These are phyloP conservation scores for Neotragus pygmaeus DNA, from an alignment of 2,113 vertebrate genomes.

Conservation along the genomic window DNA sequence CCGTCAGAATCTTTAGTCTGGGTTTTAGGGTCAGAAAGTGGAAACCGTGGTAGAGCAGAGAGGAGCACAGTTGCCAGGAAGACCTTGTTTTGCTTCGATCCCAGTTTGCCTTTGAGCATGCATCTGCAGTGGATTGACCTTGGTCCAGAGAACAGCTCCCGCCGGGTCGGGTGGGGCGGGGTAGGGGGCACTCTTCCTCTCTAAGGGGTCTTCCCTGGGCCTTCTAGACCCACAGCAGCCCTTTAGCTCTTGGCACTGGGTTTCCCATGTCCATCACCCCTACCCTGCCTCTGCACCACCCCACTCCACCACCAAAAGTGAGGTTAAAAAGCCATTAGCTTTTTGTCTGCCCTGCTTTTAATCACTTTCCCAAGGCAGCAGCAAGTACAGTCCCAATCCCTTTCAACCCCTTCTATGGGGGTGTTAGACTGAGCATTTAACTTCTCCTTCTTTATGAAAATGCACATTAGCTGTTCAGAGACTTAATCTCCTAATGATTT, in stretches of 20 bases:
- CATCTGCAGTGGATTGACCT: background rate
- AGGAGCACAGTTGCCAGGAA: background rate
- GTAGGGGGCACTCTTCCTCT: background rate
- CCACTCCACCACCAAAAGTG: background rate
- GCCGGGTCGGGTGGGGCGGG: background rate
- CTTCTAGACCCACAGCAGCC: background rate
- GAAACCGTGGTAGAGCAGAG: background rate
- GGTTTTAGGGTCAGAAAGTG: background rate
- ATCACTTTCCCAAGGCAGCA: constrained; percentile 12
- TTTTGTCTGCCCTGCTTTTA: constrained; percentile 45
- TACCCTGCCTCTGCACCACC: background rate
- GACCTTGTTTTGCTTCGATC: background rate
- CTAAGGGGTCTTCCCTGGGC: background rate
- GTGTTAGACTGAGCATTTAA: constrained; percentile 45
- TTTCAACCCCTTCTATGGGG: background rate
- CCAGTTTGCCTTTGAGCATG: background rate
- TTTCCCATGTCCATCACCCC: background rate
- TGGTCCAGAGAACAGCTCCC: background rate
- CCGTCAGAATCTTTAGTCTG: background rate
- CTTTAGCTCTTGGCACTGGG: background rate
- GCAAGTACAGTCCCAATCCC: background rate
- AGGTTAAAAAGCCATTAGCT: background rate
- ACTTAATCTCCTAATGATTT: constrained; percentile 72
- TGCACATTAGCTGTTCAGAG: constrained; percentile 65
- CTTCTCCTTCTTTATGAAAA: constrained; percentile 67